Evolutionary conservation across 2,113 vertebrate species (phyloP), one percentile per base, ranked within the genome.

Genomic region (Podocnemis expansa): DNA sequence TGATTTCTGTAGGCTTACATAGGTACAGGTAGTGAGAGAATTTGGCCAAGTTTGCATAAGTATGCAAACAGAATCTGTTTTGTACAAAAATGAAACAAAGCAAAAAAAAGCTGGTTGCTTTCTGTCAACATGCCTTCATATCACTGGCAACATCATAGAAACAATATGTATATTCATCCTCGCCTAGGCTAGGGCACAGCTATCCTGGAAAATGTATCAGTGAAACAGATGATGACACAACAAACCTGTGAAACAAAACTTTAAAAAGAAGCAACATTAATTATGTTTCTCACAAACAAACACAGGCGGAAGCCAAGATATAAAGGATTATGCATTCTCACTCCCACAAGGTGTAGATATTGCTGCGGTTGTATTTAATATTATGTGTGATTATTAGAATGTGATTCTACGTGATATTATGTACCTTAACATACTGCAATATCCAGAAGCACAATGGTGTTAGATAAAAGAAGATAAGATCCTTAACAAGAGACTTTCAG

Each of bases 331-430:
- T 45, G 43, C 24, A 76, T 2, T 78, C 70, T 51, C 75, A 84
- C 3, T 60, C 47, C 54, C 67, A 95, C 29, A 43, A 86, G 63
- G 82, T 43, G 47, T 43, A 82, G 45, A 21, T 86, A 89, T 63
- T 91, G 60, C 52, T n/a, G 60, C 47, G 67, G 73, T 13, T 95
- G 54, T 84, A 84, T 89, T 89, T 92, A 22, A 90, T 87, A 93
- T 88, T 31, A 80, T 82, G 94, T 89, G 81, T 92, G 89, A 87
- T 80, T 73, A 43, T 88, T 87, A 70, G 51, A 92, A 49, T 89
- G 91, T 95, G 91, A 93, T 91, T 91, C 91, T 92, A 94, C 92
- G 92, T 95, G 93, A 70, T 49, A 45, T 90, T 89, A 93, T 81
- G 80, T 89, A 22, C 19, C 55, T 4, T 47, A 78, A 17, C 82